Evolutionary conservation across 2,797 vertebrate genomes (phyloP).

Genomic region (Oreochromis mossambicus): DNA sequence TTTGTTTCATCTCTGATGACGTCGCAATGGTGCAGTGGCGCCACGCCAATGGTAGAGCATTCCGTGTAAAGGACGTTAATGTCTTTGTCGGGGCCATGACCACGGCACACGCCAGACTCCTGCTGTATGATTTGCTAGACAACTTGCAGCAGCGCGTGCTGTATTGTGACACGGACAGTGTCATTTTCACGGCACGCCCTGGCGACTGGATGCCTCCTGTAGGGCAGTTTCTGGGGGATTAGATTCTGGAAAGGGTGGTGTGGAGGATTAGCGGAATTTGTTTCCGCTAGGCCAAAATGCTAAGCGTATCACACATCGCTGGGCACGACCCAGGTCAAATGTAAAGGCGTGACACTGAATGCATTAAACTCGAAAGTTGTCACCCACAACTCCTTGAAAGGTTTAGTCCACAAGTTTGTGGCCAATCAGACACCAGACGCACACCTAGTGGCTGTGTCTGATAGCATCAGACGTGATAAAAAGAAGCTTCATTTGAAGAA

Average conservation of each 20-base stretch:
- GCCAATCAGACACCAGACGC: accelerated
- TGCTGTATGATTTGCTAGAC: accelerated
- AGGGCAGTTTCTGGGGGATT: accelerated
- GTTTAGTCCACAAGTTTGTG: background rate
- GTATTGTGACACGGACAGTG: accelerated
- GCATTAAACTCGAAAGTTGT: accelerated
- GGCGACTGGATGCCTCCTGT: accelerated
- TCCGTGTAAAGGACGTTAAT: accelerated
- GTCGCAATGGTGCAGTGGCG: accelerated
- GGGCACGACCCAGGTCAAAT: accelerated
- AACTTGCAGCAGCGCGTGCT: accelerated
- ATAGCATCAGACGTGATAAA: accelerated
- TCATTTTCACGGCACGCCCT: accelerated
- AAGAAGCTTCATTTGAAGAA: too few relatives aligned
- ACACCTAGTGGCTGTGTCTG: background rate
- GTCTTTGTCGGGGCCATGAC: accelerated
- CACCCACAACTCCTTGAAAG: accelerated
- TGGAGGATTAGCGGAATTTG: accelerated
- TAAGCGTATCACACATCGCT: accelerated
- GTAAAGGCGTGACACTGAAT: accelerated
- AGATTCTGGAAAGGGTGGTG: accelerated
- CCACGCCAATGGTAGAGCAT: accelerated
- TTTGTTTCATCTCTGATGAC: accelerated
- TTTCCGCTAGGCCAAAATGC: accelerated
- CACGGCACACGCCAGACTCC: accelerated